Evolutionary conservation across 2,113 vertebrate genomes (phyloP), one percentile per base, ranked within the genome.

Genomic region (Murina feae): DNA sequence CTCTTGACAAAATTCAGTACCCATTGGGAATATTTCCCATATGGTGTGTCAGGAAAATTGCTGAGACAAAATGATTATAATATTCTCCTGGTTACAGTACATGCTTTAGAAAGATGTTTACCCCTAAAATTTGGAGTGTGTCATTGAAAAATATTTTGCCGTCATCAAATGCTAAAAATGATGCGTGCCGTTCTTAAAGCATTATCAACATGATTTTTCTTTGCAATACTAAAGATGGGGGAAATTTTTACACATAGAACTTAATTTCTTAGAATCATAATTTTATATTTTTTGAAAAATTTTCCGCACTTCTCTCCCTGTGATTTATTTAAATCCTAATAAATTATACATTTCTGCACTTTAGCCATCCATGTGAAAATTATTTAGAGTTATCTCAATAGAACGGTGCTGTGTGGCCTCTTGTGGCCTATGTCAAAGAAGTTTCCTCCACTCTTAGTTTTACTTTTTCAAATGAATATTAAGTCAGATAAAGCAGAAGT

Each of bases 311-410:
- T 94, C 90, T 97, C 78, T 89, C 94, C 95, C 72, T 96, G 96
- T 97, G 94, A 98, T 98, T 99, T 98, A 99, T 99, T 99, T 98
- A 99, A 99, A 98, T 98, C 35, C 89, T 96, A 82, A 97, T 99
- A 81, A 99, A 99, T 99, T 98, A 99, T 98, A 96, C 96, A 99
- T 98, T 96, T 97, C 98, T 98, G 97, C 98, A 98, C 98, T 98
- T 98, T 95, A 98, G 98, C 98, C 98, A 98, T 98, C 98, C 98
- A 98, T 98, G 98, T 98, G 98, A 98, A 99, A 98, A 98, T 98
- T 97, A 98, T 98, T 99, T 98, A 97, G 97, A 98, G 97, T 98
- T 96, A 96, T 92, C 96, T 98, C 93, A 96, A 95, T 97, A 98
- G 97, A 98, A 97, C 96, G 13, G 44, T 86, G 53, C 63, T 95